Evolutionary conservation across 2,113 vertebrate species (phyloP), one percentile per base, ranked within the genome.

Genomic region (Rhombomys opimus): DNA sequence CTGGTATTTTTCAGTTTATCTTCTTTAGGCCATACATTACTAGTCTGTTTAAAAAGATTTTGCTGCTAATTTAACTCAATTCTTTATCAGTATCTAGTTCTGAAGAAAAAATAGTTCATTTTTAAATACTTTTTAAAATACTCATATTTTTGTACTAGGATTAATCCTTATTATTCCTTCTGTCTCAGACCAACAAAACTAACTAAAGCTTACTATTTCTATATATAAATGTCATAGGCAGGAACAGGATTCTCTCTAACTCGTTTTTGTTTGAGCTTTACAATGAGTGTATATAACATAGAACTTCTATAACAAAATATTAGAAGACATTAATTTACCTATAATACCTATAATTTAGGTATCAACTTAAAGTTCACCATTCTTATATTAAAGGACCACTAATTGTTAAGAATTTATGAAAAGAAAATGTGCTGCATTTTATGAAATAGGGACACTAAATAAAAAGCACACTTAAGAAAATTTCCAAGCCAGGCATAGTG

Each of bases 381-480:
- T 63, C 7, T 84, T 63, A 84, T 63, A 63, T 27, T 41, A 84
- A 63, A 84, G 81, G 46, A 41, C n/a, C 13, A 63, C 13, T 63
- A 27, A 63, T 63, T 63, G n/a, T 27, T 63, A 63, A 84, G 25
- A 63, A 27, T 46, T 63, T 46, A 13, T 41, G 46, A 65, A 65
- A 65, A 65, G n/a, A 46, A 35, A 93, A 32, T 75, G 90, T 92
- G 6, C 80, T 85, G 5, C 81, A 6, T 0, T 76, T 7, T 82
- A 78, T 0, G 15, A 95, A 95, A 82, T 93, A 4, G 93, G 70
- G 52, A 88, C 0, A 32, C n/a, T 59, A 85, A 75, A 87, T 91
- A 76, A 95, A 95, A 97, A 95, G 96, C 57, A 94, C 10, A 38
- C 54, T 75, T 68, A 41, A 63, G 73, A 85, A 65, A 18, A 41